These are phyloP conservation scores for Scaptomyza cyrtandrae DNA, from an alignment of 2,888 invertebrate species.

Conservation along the genomic window DNA sequence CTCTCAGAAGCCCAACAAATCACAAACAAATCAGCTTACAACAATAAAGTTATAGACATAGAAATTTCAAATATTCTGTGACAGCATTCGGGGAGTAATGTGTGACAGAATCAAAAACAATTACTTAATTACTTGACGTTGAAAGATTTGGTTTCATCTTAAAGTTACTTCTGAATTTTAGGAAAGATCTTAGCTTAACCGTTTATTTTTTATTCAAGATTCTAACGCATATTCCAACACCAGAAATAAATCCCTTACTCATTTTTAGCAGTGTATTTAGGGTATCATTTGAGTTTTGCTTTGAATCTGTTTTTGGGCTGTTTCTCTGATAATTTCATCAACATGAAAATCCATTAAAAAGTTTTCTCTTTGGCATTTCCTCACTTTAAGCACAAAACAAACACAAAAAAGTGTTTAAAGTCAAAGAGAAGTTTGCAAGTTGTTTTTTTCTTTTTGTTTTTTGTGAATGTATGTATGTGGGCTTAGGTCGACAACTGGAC, in stretches of 20 bases:
- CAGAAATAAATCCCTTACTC: not conserved
- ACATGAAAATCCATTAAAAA: slow-evolving; percentile 80
- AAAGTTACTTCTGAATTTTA: too few relatives aligned
- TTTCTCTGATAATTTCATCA: slow-evolving; percentile 73
- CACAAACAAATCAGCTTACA: slow-evolving; percentile 21
- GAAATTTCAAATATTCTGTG: slow-evolving; percentile 6
- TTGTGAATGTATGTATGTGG: slow-evolving; percentile 20
- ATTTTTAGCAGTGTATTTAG: slow-evolving; percentile 14
- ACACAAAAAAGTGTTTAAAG: slow-evolving; percentile 19
- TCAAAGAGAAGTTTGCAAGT: slow-evolving; percentile 15
- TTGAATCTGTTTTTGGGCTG: slow-evolving; percentile 5
- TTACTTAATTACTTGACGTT: not conserved
- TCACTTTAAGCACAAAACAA: slow-evolving; percentile 26
- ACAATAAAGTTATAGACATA: slow-evolving; percentile 10
- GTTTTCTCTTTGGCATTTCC: slow-evolving; percentile 58
- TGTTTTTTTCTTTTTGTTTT: not conserved
- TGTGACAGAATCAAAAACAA: not conserved
- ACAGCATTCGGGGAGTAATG: not conserved
- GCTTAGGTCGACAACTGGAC: slow-evolving; percentile 19
- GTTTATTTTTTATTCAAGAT: not conserved
- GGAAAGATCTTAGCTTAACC: not conserved
- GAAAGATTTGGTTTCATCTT: too few relatives aligned
- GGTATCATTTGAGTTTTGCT: not conserved
- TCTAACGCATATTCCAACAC: not conserved
- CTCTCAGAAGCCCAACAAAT: slow-evolving; percentile 24